These are phyloP conservation scores for Tachina lurida DNA, from an alignment of 2,888 invertebrate species.

Conservation along the genomic window DNA sequence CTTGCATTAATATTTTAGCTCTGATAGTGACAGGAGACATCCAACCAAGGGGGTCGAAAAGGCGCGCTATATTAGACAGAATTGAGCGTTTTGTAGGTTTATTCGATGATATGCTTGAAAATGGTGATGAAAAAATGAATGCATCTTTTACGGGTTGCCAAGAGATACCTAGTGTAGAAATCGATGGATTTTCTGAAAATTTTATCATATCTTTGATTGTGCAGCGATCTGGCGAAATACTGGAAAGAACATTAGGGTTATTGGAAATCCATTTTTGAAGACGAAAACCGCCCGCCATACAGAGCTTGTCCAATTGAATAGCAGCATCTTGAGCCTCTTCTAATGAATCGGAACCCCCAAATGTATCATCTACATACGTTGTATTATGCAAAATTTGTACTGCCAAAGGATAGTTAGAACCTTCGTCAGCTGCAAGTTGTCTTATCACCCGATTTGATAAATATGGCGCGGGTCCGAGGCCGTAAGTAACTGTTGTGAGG, in stretches of 20 bases:
- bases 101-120: neutral
- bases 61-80: conserved; percentile 8
- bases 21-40: conserved; percentile 30
- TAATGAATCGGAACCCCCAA: conserved; percentile 74
- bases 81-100: conserved; percentile 22
- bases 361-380: conserved; percentile 46
- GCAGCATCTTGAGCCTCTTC: conserved; percentile 7
- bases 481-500: conserved; percentile 38
- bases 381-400: conserved; percentile 34
- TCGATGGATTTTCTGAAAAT: conserved; percentile 22
- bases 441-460: conserved; percentile 36
- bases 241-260: conserved; percentile 5
- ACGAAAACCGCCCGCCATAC: conserved; percentile 25
- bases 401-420: conserved; percentile 18
- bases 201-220: neutral
- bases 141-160: conserved; percentile 26
- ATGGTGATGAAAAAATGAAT: conserved; percentile 16
- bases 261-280: conserved; percentile 3
- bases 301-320: conserved; percentile 4
- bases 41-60: conserved; percentile 44
- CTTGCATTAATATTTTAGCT: conserved; percentile 37
- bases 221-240: conserved; percentile 4
- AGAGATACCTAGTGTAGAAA: conserved; percentile 39
- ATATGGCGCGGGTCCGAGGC: conserved; percentile 36
- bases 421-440: conserved; percentile 33